Conservation (phyloP, 2,113 vertebrate genomes). For the Dasypus novemcinctus region DNA sequence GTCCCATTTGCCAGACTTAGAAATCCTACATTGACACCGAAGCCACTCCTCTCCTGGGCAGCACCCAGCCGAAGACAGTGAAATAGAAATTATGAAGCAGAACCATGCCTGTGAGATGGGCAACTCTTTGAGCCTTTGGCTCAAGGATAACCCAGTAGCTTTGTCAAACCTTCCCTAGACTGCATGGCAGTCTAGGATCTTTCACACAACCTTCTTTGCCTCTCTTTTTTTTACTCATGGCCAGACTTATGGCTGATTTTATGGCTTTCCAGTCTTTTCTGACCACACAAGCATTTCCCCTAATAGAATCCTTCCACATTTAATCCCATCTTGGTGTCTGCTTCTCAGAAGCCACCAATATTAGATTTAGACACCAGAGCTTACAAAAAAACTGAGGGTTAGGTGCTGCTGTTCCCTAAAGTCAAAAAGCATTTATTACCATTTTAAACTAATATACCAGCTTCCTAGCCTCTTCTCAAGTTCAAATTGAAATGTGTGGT, state of each 20-base stretch:
- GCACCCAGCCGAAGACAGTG: not conserved
- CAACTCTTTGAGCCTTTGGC: not conserved
- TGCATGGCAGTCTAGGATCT: not conserved
- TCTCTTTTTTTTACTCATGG: not conserved
- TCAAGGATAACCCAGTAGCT: rapidly evolving
- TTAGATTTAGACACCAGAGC: not conserved
- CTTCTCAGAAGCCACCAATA: not conserved
- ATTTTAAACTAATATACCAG: not conserved
- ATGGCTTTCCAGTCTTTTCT: not conserved
- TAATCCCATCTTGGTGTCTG: not conserved
- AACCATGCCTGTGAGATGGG: not conserved
- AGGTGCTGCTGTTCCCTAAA: not conserved
- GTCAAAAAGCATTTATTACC: not conserved
- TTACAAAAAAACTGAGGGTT: not conserved
- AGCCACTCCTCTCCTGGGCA: not conserved
- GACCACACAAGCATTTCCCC: no score
- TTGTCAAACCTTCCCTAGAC: not conserved
- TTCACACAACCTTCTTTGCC: not conserved
- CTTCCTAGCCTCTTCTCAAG: not conserved
- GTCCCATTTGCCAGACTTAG: not conserved
- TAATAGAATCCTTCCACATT: not conserved
- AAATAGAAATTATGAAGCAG: not conserved
- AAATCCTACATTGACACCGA: not conserved
- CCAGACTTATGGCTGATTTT: not conserved
- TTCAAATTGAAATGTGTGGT: rapidly evolving